phyloP scores from a whole-genome alignment of 2,888 invertebrate genomes.

The Cosmia trapezina region DNA sequence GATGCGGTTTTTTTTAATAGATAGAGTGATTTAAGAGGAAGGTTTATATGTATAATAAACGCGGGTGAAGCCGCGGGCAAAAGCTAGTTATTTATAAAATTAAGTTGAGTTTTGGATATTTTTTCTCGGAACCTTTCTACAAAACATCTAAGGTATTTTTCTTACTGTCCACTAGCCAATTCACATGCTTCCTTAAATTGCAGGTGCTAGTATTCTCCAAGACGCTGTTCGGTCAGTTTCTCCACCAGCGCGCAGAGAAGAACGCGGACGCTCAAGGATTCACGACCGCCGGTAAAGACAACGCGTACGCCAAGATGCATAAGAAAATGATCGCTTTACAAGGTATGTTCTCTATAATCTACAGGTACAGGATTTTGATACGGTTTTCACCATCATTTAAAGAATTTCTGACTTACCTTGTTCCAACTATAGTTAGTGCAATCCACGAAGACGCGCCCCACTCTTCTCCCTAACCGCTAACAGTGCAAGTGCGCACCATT shows the following conservation, averaged over 20 bases:
- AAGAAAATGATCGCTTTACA: slow-evolving; percentile 91
- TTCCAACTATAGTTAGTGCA: too few species aligned
- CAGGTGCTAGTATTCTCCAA: slow-evolving; percentile 93
- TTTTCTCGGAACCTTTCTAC: not conserved
- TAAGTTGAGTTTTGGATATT: not conserved
- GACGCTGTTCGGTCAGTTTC: slow-evolving; percentile 94
- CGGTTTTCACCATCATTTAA: not conserved
- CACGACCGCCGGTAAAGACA: slow-evolving; percentile 74
- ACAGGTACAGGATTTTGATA: not conserved
- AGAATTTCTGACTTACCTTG: too few species aligned
- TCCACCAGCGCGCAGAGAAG: slow-evolving; percentile 94
- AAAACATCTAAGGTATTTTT: not conserved
- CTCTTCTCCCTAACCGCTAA: too few species aligned
- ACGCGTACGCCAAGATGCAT: slow-evolving; percentile 91
- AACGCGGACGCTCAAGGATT: slow-evolving; percentile 78
- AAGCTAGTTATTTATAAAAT: not conserved
- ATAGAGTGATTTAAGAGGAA: too few species aligned
- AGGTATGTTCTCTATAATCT: slow-evolving; percentile 70
- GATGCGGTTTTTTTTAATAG: too few species aligned
- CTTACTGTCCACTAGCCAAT: not conserved
- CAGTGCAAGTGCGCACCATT: too few species aligned
- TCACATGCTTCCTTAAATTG: not conserved
- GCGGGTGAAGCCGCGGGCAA: too few species aligned
- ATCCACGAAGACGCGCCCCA: too few species aligned
- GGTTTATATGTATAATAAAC: too few species aligned